phyloP scores from a whole-genome alignment of 2,113 vertebrate species.

The Crotalus tigris region DNA sequence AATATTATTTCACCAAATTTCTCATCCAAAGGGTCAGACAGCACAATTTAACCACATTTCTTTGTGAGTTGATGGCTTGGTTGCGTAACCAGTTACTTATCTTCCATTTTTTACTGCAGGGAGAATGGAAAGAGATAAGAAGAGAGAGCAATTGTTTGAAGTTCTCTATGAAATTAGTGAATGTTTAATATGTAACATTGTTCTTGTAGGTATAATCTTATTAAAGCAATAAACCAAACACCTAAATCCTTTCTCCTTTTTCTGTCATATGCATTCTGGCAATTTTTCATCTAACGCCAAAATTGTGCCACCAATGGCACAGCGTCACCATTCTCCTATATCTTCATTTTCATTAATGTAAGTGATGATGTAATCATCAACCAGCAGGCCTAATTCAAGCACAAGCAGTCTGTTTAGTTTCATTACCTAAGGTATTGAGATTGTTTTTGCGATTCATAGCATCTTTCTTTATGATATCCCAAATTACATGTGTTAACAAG shows the following conservation, averaged over 20 bases:
- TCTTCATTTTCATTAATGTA: neutral
- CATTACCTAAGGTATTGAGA: conserved; percentile 13
- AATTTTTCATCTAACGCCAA: neutral
- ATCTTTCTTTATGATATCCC: neutral
- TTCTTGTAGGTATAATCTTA: neutral
- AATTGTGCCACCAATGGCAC: neutral
- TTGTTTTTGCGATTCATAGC: conserved; percentile 7
- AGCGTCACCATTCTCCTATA: neutral
- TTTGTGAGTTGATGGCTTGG: neutral
- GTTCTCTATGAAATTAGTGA: neutral
- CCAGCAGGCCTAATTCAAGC: neutral
- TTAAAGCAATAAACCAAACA: neutral
- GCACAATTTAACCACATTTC: neutral
- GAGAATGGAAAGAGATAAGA: neutral
- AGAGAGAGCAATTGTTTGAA: neutral
- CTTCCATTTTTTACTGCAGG: neutral
- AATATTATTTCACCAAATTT: neutral
- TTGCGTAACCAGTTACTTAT: neutral
- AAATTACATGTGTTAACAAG: conserved; percentile 12
- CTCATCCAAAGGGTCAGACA: neutral
- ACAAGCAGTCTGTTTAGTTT: neutral
- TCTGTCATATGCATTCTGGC: neutral
- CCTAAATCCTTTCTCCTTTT: neutral
- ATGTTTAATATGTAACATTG: neutral
- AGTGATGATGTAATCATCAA: neutral